Evolutionary conservation across 2,888 invertebrate species (phyloP).

Genomic region (Synanthedon vespiformis): DNA sequence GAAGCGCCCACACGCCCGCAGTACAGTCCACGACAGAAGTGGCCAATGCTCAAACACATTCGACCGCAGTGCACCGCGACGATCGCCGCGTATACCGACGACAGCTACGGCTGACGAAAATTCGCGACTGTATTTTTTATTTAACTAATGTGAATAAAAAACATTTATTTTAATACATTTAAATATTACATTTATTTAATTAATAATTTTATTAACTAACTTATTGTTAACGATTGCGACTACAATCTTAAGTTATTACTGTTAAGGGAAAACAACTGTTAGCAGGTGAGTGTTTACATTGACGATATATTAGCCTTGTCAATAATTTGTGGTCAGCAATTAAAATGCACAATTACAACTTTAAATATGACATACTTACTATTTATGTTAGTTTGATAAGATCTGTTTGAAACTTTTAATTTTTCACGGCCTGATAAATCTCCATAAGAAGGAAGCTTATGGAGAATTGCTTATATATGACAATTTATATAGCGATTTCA

Average conservation of each 20-base stretch:
- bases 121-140: slow-evolving; percentile 17
- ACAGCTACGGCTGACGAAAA: slow-evolving; percentile 59
- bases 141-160: neutral
- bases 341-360: no score
- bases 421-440: no score
- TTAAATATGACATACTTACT: no score
- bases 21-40: neutral
- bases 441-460: no score
- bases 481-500: no score
- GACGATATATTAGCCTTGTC: no score
- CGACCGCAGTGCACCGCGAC: slow-evolving; percentile 67
- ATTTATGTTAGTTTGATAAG: no score
- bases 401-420: no score
- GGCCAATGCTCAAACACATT: slow-evolving; percentile 20
- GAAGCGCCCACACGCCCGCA: slow-evolving; percentile 38
- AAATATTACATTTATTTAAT: neutral
- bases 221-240: neutral
- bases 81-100: slow-evolving; percentile 42
- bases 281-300: neutral
- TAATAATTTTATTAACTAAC: neutral
- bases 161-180: neutral
- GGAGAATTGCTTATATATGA: no score
- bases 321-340: no score
- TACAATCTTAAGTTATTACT: neutral
- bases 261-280: neutral